phyloP scores from a whole-genome alignment of 2,113 vertebrate genomes.

The Trematomus loennbergii region DNA sequence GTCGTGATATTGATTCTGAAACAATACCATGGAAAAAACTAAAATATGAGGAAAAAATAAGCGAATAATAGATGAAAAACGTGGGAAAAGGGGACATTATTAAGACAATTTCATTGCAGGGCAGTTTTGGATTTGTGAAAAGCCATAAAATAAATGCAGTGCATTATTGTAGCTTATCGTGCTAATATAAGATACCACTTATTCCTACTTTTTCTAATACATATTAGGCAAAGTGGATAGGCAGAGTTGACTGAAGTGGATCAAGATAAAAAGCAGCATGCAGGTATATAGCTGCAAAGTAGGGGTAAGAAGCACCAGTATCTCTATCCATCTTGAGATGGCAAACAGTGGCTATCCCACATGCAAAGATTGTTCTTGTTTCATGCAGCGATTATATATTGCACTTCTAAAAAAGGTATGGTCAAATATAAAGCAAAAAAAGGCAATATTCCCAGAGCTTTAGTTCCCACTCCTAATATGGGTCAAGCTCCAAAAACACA shows the following conservation, averaged over 20 bases:
- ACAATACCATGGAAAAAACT: too few species aligned
- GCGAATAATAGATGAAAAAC: too few species aligned
- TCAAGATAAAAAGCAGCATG: neutral
- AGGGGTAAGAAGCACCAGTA: neutral
- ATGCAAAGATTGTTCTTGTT: neutral
- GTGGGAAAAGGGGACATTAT: too few species aligned
- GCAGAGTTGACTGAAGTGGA: neutral
- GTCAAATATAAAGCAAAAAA: neutral
- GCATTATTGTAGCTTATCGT: neutral
- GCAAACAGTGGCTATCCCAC: neutral
- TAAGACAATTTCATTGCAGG: too few species aligned
- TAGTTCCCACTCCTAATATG: neutral
- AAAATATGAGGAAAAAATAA: too few species aligned
- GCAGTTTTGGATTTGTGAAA: too few species aligned
- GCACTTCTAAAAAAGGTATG: neutral
- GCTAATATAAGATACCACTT: neutral
- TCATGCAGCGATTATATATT: neutral
- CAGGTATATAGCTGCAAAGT: neutral
- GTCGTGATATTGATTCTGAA: neutral
- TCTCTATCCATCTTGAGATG: neutral
- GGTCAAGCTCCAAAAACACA: slow-evolving; percentile 1
- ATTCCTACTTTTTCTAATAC: too few species aligned
- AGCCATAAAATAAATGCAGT: too few species aligned
- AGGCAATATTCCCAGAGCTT: neutral
- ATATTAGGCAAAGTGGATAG: neutral